Base-by-base conservation (phyloP, 1,140 invertebrate species). In the Magallana gigas region DNA sequence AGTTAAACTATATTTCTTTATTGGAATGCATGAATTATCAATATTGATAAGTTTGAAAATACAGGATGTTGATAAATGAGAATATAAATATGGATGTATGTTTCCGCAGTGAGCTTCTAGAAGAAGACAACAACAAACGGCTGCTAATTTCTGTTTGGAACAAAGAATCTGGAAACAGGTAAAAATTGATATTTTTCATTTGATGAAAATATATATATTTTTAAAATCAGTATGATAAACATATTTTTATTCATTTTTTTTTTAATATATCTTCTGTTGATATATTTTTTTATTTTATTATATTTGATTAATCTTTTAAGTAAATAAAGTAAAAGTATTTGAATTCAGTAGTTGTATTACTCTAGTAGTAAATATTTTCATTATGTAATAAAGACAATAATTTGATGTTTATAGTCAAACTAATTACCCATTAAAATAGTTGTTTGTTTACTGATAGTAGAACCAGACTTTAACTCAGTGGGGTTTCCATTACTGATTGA, bases 101-200 rank as follows among this genome's bases (percentile, higher is more conserved):
- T 76, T 76, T 76, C 9, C 91, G 84, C 90, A 93, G 93, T 90
- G 94, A 95, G 80, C 91, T 96, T 11, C 90, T 93, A 1, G 92
- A 94, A 18, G 94, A 94, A 81, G 95, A 96, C 90, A 88, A 93
- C 8, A 92, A 94, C 18, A 95, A 95, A 86, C 88, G 95, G 82
- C 92, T 96, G 9, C 92, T 96, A 14, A 93, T 96, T 7, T 96
- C 95, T 12, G 94, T 95, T 0, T 96, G 95, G 95, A 95, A 95
- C 88, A 92, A 95, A 14, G 95, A 95, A 87, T 90, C 93, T 9
- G 89, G 91, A 0, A 95, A 93, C 88, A 94, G 94, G 95, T 96
- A 92, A 92, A 93, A 57, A 16, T 57, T 83, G 36, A 62, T 11
- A 71, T 29, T 76, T 36, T 36, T 76, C 36, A 76, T 76, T 29